A percentile compares a stretch with the other conserved stretches of the same genome.
Evolutionary conservation across 64 coral and sea anemone genomes (phyloP).

Genomic region (Stichodactyla mertensii): DNA sequence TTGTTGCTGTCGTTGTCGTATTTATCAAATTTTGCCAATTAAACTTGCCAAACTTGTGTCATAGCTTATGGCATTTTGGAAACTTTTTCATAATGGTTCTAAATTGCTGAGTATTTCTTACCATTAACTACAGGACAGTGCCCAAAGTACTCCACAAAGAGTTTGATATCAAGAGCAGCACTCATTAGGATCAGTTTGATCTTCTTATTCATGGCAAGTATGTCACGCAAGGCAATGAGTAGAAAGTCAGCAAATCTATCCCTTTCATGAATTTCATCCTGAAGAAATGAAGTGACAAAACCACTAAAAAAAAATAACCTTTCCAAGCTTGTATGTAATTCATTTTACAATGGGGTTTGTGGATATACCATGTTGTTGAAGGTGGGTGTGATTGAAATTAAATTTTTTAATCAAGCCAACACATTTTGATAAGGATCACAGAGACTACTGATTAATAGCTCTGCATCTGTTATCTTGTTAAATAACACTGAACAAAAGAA

Average conservation of each 20-base stretch:
- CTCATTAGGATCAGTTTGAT: constrained; percentile 95
- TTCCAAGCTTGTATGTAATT: neutral
- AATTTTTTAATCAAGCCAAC: too few relatives aligned
- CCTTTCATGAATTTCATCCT: constrained; percentile 98
- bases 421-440: too few relatives aligned
- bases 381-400: too few relatives aligned
- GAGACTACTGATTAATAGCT: too few relatives aligned
- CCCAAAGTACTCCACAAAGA: constrained; percentile 94
- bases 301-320: neutral
- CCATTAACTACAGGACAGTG: constrained; percentile 89
- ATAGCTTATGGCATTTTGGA: neutral
- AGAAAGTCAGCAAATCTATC: constrained; percentile 95
- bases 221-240: constrained; percentile 78
- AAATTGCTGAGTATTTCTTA: constrained; percentile 21
- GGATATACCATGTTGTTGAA: too few relatives aligned
- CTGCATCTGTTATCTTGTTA: too few relatives aligned
- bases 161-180: constrained; percentile 86
- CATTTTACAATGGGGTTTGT: too few relatives aligned
- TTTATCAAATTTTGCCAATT: too few relatives aligned
- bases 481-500: too few relatives aligned
- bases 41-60: too few relatives aligned
- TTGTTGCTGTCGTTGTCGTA: too few relatives aligned
- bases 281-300: neutral
- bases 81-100: neutral
- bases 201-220: constrained; percentile 67